Base-by-base conservation (phyloP, 2,888 invertebrate species). In the Ophion slaviceki region DNA sequence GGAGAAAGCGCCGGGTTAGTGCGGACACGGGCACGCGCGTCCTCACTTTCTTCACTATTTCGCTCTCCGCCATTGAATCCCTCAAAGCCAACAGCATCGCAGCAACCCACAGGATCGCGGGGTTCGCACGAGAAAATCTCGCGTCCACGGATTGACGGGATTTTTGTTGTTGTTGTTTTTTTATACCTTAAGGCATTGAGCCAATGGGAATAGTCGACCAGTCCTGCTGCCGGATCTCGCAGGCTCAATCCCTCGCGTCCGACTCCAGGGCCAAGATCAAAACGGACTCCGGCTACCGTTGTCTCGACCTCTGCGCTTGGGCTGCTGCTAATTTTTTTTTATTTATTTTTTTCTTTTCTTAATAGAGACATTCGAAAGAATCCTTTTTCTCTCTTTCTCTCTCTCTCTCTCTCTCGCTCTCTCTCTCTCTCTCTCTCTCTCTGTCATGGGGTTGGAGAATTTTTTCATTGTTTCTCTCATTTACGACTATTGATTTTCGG, bases 131-230 rank as follows among this genome's bases (percentile, higher is more conserved):
- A 64, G 82, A 80, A 24, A 61, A 40, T 85, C 75, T 82, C 80
- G 70, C 32, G 36, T 59, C 83, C 78, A 75, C 70, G 80, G 78
- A 78, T 81, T 74, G 83, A 78, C 70, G 66, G 47, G 61, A 68
- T 40, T 32, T 64, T 62, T 71, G 36, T 79, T 47, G 47, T 14
- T 47, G 11, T 47, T 47, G 11, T 47, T 47, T 47, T 47, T 47
- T 47, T 80, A 94, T 95, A 94, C 94, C 94, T 94, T 94, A 94
- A 92, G 93, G 94, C 93, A 91, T 94, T 95, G 91, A 95, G 94
- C 95, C 95, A 95, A 91, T 95, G 94, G 91, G 95, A 95, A 94
- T 95, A 95, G 93, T 95, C 95, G 93, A 95, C 94, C 90, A 95
- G 93, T 92, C 95, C 95, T 90, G 94, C 95, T 91, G 94, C 94